These are phyloP conservation scores for Dromas ardeola DNA, from an alignment of 2,113 vertebrate species.

Conservation along the genomic window DNA sequence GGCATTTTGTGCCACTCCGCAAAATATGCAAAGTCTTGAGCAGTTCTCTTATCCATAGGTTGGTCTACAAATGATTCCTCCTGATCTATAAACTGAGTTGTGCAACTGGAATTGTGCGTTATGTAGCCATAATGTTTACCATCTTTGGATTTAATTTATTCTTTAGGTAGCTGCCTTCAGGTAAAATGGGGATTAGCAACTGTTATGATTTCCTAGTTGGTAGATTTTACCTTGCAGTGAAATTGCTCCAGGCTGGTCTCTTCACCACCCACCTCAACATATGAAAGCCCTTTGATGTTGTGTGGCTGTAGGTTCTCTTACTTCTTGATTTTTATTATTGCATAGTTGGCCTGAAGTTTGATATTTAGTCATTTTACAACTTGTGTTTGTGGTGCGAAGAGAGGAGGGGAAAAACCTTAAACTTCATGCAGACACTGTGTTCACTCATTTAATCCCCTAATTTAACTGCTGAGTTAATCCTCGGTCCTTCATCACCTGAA, in stretches of 20 bases:
- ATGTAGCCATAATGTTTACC: constrained; percentile 79
- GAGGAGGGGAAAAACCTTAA: neutral
- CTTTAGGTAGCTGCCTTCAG: constrained; percentile 63
- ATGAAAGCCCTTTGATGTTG: neutral
- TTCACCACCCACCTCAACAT: neutral
- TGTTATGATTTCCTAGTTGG: neutral
- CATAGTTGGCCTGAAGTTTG: neutral
- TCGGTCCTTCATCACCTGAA: neutral
- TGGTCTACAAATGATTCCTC: constrained; percentile 84
- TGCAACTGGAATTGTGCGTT: constrained; percentile 69
- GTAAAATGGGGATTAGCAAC: neutral
- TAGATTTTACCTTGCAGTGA: neutral
- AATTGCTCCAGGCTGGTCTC: neutral
- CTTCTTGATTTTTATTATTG: neutral
- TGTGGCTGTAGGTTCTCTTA: neutral
- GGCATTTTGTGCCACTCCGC: neutral
- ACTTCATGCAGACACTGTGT: neutral
- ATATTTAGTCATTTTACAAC: neutral
- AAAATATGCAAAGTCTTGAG: neutral
- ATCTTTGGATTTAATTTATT: constrained; percentile 81
- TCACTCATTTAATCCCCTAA: neutral
- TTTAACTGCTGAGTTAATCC: neutral
- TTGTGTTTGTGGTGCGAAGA: neutral
- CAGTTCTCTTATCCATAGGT: constrained; percentile 42
- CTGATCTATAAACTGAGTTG: constrained; percentile 81